Conservation (phyloP, 1,140 invertebrate genomes). For the Aphelinus certus region DNA sequence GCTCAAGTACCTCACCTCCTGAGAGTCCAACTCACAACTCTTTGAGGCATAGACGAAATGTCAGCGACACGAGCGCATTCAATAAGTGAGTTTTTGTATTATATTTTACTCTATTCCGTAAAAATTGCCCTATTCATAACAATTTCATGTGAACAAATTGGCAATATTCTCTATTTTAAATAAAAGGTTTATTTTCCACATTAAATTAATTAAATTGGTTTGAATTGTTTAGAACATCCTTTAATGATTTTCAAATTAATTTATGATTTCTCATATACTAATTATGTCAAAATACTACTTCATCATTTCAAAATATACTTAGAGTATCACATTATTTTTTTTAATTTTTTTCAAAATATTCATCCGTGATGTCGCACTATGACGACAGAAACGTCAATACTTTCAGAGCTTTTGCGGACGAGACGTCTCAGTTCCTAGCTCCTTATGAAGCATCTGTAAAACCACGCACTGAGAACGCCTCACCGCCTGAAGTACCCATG, state of each 20-base stretch:
- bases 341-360: constrained; percentile 25
- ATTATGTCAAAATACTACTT: not conserved
- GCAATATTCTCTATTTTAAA: too few relatives aligned
- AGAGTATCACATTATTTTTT: constrained; percentile 7
- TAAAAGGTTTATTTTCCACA: too few relatives aligned
- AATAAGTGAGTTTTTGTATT: constrained; percentile 73
- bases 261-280: too few relatives aligned
- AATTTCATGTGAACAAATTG: too few relatives aligned
- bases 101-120: not conserved
- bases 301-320: not conserved
- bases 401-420: constrained; percentile 77
- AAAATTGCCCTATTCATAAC: too few relatives aligned
- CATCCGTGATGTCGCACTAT: constrained; percentile 33
- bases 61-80: constrained; percentile 87
- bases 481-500: constrained; percentile 59
- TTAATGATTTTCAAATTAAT: too few relatives aligned
- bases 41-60: constrained; percentile 79
- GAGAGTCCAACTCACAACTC: constrained; percentile 61
- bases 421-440: constrained; percentile 79
- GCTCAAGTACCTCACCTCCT: constrained; percentile 59
- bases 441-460: constrained; percentile 77
- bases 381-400: constrained; percentile 36
- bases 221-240: too few relatives aligned
- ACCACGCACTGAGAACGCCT: constrained; percentile 61
- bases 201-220: too few relatives aligned